These are phyloP conservation scores for Lytechinus variegatus DNA, from an alignment of 35 echinoderm and acorn worm genomes.

Conservation along the genomic window DNA sequence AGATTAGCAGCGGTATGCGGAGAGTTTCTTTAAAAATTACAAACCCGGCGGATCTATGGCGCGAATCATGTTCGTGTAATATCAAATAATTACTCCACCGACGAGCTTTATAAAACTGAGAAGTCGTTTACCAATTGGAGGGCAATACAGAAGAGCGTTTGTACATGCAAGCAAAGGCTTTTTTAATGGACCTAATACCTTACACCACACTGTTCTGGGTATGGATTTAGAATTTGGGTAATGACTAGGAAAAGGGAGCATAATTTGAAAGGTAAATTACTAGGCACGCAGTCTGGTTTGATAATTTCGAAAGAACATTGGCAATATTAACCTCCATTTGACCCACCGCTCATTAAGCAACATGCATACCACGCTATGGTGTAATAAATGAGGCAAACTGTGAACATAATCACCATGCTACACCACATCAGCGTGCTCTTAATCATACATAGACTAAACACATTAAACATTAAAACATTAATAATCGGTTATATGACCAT, in stretches of 20 bases:
- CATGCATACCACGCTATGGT: not conserved
- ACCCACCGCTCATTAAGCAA: not conserved
- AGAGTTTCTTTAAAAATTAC: slow-evolving; percentile 23
- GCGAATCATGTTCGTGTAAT: slow-evolving; percentile 3
- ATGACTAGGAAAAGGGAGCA: not conserved
- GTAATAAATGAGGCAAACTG: not conserved
- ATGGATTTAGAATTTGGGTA: slow-evolving; percentile 8
- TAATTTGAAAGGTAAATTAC: slow-evolving; percentile 24
- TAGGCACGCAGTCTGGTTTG: slow-evolving; percentile 9
- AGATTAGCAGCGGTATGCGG: slow-evolving; percentile 37
- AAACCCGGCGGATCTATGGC: not conserved
- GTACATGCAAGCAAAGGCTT: not conserved
- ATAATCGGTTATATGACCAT: not conserved
- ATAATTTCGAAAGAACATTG: slow-evolving; percentile 4
- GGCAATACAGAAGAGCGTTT: not conserved
- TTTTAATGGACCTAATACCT: slow-evolving; percentile 6
- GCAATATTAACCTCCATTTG: slow-evolving; percentile 3
- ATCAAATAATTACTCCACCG: slow-evolving; percentile 4
- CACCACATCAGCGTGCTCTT: not conserved
- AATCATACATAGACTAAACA: not conserved
- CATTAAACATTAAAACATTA: not conserved
- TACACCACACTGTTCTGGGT: not conserved
- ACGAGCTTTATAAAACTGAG: not conserved
- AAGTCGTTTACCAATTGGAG: not conserved
- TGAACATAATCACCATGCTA: slow-evolving; percentile 7